A percentile compares a stretch with the other conserved stretches of the same genome.
These are phyloP conservation scores for Prietella phreatophila DNA, from an alignment of 2,113 vertebrate genomes.

Conservation along the genomic window DNA sequence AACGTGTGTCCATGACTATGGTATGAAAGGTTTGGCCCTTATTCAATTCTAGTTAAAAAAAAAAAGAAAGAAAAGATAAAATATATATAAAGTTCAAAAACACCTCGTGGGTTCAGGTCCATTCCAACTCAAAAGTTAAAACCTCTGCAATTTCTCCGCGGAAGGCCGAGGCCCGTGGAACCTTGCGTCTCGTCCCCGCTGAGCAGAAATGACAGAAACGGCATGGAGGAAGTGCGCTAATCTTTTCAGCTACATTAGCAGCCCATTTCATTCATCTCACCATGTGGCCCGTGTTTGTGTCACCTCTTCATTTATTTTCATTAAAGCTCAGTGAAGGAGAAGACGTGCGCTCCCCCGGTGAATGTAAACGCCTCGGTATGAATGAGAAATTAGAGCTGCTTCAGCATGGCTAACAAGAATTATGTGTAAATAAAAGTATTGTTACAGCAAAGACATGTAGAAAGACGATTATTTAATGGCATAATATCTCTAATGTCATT, in stretches of 20 bases:
- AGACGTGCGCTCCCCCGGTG: conserved; percentile 1
- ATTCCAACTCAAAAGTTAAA: neutral
- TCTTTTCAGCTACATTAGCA: conserved; percentile 47
- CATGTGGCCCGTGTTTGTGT: conserved; percentile 8
- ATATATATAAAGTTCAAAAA: neutral
- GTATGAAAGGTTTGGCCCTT: neutral
- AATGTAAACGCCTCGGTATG: conserved; percentile 9
- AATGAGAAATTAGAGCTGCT: neutral
- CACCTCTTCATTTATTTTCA: conserved; percentile 46
- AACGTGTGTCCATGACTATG: neutral
- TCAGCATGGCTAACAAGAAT: neutral
- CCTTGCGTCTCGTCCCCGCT: neutral
- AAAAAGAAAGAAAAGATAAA: too few relatives aligned
- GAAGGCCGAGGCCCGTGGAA: neutral
- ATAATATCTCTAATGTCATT: neutral
- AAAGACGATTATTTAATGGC: neutral
- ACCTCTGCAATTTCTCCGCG: neutral
- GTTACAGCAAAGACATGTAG: neutral
- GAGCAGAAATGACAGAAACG: neutral
- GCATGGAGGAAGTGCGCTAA: conserved; percentile 21
- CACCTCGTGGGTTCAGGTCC: neutral
- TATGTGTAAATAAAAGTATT: neutral
- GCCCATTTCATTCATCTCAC: conserved; percentile 28
- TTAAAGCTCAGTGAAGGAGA: conserved; percentile 35
- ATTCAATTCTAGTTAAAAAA: neutral